Conservation (phyloP, 1,140 invertebrate species). For the Lepeophtheirus salmonis region DNA sequence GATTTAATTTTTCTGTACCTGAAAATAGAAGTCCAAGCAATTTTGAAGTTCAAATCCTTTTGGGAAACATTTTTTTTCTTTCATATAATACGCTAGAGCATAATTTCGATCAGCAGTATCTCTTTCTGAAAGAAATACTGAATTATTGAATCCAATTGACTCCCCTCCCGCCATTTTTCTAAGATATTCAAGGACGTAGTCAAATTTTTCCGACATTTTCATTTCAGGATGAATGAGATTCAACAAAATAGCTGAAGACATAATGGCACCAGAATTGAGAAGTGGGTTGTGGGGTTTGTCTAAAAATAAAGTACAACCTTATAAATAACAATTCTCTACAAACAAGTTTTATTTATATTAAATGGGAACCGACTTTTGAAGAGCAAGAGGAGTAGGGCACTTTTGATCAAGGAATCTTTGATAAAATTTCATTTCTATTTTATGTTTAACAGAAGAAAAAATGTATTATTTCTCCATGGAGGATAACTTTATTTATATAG, state of each 20-base stretch:
- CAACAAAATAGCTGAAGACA: constrained; percentile 72
- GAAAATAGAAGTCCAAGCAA: constrained; percentile 39
- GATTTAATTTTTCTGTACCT: constrained; percentile 25
- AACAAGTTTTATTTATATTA: too few relatives aligned
- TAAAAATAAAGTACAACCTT: too few relatives aligned
- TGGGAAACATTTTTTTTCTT: constrained; percentile 35
- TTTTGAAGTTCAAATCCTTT: constrained; percentile 31
- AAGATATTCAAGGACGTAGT: constrained; percentile 56
- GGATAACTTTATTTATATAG: too few relatives aligned
- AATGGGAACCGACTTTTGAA: too few relatives aligned
- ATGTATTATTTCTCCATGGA: too few relatives aligned
- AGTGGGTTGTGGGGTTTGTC: constrained; percentile 96
- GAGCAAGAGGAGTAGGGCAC: too few relatives aligned
- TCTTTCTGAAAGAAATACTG: constrained; percentile 39
- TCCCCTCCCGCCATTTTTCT: constrained; percentile 29
- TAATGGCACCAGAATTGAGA: constrained; percentile 90
- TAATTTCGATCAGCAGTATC: constrained; percentile 41
- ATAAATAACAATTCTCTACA: too few relatives aligned
- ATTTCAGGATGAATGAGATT: constrained; percentile 61
- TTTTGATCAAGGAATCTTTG: too few relatives aligned
- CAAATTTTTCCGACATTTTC: constrained; percentile 70
- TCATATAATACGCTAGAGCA: constrained; percentile 40
- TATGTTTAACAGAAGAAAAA: too few relatives aligned
- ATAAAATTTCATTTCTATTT: too few relatives aligned
- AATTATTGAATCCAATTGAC: constrained; percentile 37